Base-by-base conservation (phyloP, 1,140 invertebrate genomes). In the Homalodisca vitripennis region DNA sequence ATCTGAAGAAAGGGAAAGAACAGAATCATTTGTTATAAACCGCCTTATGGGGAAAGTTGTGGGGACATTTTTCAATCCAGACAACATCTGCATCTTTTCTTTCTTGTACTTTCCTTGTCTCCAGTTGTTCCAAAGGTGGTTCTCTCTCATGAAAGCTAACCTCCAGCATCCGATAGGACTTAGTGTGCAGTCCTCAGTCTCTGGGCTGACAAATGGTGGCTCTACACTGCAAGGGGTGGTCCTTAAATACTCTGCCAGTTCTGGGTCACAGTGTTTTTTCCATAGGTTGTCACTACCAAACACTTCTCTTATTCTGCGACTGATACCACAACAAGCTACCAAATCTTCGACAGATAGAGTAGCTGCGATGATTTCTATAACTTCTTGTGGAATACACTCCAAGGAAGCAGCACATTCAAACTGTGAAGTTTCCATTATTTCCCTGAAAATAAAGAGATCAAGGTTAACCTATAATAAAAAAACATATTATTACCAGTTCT, bases 101-200 rank as follows among this genome's bases (percentile, higher is more conserved):
- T 41, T 17, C 6, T 10, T 17, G 34, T 41, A 41, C 6, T 41
- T 60, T 22, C 55, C 55, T 6, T 60, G 26, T 60, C 55, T 60
- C 55, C 55, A 60, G n/a, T 60, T 60, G 14, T 60, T 26, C 14
- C 14, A 60, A 2, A 60, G 55, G n/a, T 60, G 55, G 55, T 22
- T 24, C n/a, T 60, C 14, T 24, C 14, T 26, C 55, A 60, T 60
- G 55, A 27, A 26, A 10, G 14, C 24, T 24, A 6, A 27, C n/a
- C 29, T 60, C 55, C 55, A 60, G 2, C n/a, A 13, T 14, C 2
- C 14, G 13, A 60, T n/a, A 22, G 55, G 55, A 22, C 14, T 22
- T 3, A 60, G 55, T n/a, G 14, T 27, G n/a, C 27, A 12, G 3
- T 10, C 12, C 27, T 27, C 3, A 12, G 12, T 13, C 2, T 27